A percentile compares a stretch with the other conserved stretches of the same genome.
These are phyloP conservation scores for Herpailurus yagouaroundi DNA, from an alignment of 2,113 vertebrate species.

Conservation along the genomic window DNA sequence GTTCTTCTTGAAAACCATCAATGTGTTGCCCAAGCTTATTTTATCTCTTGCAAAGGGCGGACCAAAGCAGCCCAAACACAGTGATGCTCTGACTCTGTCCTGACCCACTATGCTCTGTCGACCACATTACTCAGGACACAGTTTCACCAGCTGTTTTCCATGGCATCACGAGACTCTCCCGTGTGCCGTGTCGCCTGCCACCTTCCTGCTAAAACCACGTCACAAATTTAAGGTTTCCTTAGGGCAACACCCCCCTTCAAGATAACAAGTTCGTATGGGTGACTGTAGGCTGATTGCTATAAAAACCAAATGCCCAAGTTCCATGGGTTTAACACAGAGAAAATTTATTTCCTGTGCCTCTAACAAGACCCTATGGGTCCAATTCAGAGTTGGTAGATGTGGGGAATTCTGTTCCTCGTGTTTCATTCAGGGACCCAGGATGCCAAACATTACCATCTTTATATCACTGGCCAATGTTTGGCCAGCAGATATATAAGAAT, in stretches of 20 bases:
- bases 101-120: accelerated
- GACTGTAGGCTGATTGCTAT: not conserved
- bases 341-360: not conserved
- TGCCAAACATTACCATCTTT: not conserved
- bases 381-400: not conserved
- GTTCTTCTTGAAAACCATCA: not conserved
- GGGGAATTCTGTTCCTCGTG: not conserved
- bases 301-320: not conserved
- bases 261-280: not conserved
- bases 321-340: not conserved
- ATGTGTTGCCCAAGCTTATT: not conserved
- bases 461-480: not conserved
- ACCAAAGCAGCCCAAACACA: too few species aligned
- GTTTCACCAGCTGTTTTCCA: accelerated
- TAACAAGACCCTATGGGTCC: not conserved
- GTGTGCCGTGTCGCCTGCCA: too few species aligned
- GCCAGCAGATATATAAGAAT: not conserved
- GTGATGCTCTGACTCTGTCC: accelerated
- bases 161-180: not conserved
- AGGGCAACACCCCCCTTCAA: not conserved
- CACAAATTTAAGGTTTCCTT: not conserved
- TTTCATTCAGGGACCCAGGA: not conserved
- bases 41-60: not conserved
- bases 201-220: not conserved
- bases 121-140: accelerated